Base-by-base conservation (phyloP, 1,140 invertebrate species). In the Drosophila setifemur region DNA sequence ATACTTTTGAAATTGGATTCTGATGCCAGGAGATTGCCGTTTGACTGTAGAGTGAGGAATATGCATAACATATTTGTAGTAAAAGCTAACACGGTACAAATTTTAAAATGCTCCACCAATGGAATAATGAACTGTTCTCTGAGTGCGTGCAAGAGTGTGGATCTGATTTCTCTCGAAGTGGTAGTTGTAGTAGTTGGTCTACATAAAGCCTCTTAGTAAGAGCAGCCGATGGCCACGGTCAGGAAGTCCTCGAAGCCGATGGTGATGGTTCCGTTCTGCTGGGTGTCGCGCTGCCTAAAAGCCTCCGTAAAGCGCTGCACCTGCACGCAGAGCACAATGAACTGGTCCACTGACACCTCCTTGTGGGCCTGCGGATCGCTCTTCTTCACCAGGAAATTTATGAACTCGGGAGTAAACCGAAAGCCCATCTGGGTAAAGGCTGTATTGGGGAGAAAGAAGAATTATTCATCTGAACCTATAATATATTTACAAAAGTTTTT, bases 401-500 rank as follows among this genome's bases (percentile, higher is more conserved):
- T 93, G 83, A 97, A 97, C 25, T 96, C 94, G 4, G 94, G 93
- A 16, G 94, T 93, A 57, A 98, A 94, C 33, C 94, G 92, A 79
- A 96, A 98, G n/a, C 96, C 97, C 96, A 98, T 97, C 92, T 96
- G 95, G 18, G 93, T 91, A 23, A 97, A 93, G 14, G 96, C 96
- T 94, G 92, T 82, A 90, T 92, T 40, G 12, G 69, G 55, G 64
- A 49, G 52, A 19, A 40, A 44, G 25, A 5, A n/a, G n/a, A n/a
- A n/a, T n/a, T n/a, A n/a, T n/a, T n/a, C n/a, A n/a, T n/a, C n/a
- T n/a, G n/a, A n/a, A n/a, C n/a, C n/a, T n/a, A n/a, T n/a, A n/a
- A n/a, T n/a, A n/a, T n/a, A n/a, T n/a, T n/a, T n/a, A n/a, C n/a
- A n/a, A n/a, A n/a, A n/a, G n/a, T n/a, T n/a, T n/a, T n/a, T n/a